Conservation (phyloP, 2,797 vertebrate genomes). For the Microhierax caerulescens region DNA sequence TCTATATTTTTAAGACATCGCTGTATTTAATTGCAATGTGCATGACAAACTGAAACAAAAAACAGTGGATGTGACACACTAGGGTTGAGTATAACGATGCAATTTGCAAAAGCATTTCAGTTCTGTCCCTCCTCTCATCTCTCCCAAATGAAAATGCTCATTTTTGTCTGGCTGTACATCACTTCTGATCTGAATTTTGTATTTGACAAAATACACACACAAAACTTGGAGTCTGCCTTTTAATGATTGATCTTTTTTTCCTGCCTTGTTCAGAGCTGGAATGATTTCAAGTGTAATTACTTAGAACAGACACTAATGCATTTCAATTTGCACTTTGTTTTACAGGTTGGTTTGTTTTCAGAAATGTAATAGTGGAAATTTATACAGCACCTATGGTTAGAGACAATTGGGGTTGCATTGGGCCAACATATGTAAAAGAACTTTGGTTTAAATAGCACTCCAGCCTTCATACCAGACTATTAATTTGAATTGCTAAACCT, state of each 20-base stretch:
- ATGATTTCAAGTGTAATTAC: slow-evolving; percentile 13
- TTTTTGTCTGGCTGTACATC: background rate
- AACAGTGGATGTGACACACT: background rate
- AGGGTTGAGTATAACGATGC: background rate
- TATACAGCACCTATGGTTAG: background rate
- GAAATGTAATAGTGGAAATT: background rate
- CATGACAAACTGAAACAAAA: background rate
- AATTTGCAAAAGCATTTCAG: background rate
- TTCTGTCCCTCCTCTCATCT: background rate
- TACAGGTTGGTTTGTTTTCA: slow-evolving; percentile 12
- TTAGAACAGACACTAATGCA: background rate
- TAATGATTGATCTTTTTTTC: background rate
- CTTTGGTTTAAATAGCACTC: background rate
- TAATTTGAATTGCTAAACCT: background rate
- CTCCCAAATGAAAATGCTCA: background rate
- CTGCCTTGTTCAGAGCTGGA: background rate
- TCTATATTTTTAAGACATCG: background rate
- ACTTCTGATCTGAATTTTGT: background rate
- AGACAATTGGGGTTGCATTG: background rate
- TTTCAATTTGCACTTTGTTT: slow-evolving; percentile 1
- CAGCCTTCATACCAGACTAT: background rate
- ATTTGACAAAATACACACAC: background rate
- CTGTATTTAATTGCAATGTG: background rate
- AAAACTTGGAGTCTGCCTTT: background rate
- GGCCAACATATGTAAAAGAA: background rate